Conservation (phyloP, 2,797 vertebrate genomes). For the Crenichthys baileyi region DNA sequence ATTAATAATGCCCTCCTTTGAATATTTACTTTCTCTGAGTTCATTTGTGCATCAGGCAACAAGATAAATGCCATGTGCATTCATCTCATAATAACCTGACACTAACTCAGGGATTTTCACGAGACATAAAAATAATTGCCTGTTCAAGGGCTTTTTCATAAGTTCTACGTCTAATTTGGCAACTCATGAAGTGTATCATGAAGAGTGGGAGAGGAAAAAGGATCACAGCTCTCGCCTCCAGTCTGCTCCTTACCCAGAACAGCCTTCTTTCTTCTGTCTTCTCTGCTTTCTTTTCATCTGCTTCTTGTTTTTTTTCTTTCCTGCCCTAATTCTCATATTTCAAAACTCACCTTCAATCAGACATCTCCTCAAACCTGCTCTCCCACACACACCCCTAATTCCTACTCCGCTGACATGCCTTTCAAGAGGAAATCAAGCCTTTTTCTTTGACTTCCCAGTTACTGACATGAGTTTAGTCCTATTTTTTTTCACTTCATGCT, state of each 20-base stretch:
- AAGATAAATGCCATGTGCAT: conserved; percentile 64
- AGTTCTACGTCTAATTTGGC: conserved; percentile 69
- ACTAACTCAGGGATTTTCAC: conserved; percentile 53
- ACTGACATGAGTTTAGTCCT: conserved; percentile 23
- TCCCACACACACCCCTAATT: neutral
- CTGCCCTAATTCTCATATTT: conserved; percentile 37
- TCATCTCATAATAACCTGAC: conserved; percentile 67
- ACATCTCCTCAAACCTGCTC: conserved; percentile 46
- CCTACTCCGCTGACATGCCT: conserved; percentile 49
- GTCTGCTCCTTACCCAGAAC: conserved; percentile 59
- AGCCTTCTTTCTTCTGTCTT: conserved; percentile 30
- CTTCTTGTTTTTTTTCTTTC: conserved; percentile 57
- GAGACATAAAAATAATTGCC: conserved; percentile 61
- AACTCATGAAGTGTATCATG: conserved; percentile 67
- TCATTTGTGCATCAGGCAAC: conserved; percentile 64
- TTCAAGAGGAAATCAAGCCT: conserved; percentile 50
- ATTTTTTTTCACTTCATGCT: conserved; percentile 37
- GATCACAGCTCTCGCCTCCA: conserved; percentile 63
- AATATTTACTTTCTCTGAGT: conserved; percentile 36
- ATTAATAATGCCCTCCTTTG: conserved; percentile 45
- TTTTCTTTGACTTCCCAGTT: conserved; percentile 48
- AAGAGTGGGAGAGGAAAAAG: conserved; percentile 33
- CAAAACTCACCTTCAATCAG: conserved; percentile 57
- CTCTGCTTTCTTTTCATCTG: conserved; percentile 35
- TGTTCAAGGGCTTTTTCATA: conserved; percentile 67